These are phyloP conservation scores for Helicoverpa assulta DNA, from an alignment of 2,888 invertebrate genomes.

Conservation along the genomic window DNA sequence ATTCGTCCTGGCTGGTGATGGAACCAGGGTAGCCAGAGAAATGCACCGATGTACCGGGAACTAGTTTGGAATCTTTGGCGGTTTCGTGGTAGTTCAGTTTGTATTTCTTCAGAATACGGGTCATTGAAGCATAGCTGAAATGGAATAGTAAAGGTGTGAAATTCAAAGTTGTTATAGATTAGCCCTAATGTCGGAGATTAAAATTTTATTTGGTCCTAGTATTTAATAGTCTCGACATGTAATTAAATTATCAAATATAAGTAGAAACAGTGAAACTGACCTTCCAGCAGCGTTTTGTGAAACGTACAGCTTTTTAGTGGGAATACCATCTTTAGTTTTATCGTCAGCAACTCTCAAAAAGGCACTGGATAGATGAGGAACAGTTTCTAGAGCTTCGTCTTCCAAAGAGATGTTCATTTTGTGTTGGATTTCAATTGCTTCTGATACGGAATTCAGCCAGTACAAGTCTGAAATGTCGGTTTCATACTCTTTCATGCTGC, in stretches of 20 bases:
- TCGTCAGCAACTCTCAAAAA: conserved; percentile 91
- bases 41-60: conserved; percentile 92
- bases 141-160: background rate
- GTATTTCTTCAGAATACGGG: conserved; percentile 95
- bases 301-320: conserved; percentile 90
- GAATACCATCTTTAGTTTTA: conserved; percentile 77
- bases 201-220: background rate
- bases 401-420: conserved; percentile 84
- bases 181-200: background rate
- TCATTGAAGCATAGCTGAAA: conserved; percentile 94
- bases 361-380: conserved; percentile 90
- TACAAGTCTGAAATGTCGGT: conserved; percentile 92
- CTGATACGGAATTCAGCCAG: conserved; percentile 94
- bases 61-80: conserved; percentile 84
- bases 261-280: conserved; percentile 73
- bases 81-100: conserved; percentile 93
- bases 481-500: conserved; percentile 91
- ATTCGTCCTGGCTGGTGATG: conserved; percentile 95
- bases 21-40: conserved; percentile 97
- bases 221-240: background rate
- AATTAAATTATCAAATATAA: background rate
- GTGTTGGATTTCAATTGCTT: conserved; percentile 92
- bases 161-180: background rate
- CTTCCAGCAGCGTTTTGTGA: conserved; percentile 95
- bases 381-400: conserved; percentile 71